Conservation (phyloP, 1,140 invertebrate species). For the Drosophila kohkoa region DNA sequence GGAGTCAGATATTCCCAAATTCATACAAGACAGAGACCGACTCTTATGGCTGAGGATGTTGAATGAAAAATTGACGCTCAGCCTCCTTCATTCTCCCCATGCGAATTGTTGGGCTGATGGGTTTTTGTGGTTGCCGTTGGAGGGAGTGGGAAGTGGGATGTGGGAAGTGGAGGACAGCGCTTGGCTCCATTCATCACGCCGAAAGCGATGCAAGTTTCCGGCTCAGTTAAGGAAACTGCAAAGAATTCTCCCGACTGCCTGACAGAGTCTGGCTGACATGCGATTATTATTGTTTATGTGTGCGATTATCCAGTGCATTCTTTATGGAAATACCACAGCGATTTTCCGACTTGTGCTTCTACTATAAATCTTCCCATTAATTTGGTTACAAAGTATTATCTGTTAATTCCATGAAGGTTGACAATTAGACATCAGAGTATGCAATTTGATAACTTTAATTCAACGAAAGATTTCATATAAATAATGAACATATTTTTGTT, state of each 20-base stretch:
- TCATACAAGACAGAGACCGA: conserved; percentile 41
- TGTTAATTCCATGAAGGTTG: neutral
- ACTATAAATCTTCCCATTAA: neutral
- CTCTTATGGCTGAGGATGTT: conserved; percentile 49
- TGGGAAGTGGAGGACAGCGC: neutral
- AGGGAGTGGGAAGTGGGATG: too few species aligned
- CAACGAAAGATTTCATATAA: too few species aligned
- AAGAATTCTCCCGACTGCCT: conserved; percentile 17
- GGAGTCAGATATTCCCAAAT: conserved; percentile 32
- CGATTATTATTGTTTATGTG: conserved; percentile 70
- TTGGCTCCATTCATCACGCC: conserved; percentile 65
- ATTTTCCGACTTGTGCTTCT: conserved; percentile 10
- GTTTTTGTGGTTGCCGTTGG: neutral
- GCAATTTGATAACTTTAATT: too few species aligned
- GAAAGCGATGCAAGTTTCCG: conserved; percentile 51
- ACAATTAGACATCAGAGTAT: too few species aligned
- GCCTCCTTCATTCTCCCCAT: neutral
- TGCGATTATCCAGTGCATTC: conserved; percentile 52
- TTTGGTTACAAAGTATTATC: neutral
- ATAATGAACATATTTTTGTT: too few species aligned
- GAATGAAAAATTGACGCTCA: conserved; percentile 75
- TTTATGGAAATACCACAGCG: conserved; percentile 26
- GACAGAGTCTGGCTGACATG: conserved; percentile 23
- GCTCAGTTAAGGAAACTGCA: conserved; percentile 24
- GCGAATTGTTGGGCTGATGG: conserved; percentile 4